Conservation (phyloP, 2,888 invertebrate species). For the Macrophya alboannulata region DNA sequence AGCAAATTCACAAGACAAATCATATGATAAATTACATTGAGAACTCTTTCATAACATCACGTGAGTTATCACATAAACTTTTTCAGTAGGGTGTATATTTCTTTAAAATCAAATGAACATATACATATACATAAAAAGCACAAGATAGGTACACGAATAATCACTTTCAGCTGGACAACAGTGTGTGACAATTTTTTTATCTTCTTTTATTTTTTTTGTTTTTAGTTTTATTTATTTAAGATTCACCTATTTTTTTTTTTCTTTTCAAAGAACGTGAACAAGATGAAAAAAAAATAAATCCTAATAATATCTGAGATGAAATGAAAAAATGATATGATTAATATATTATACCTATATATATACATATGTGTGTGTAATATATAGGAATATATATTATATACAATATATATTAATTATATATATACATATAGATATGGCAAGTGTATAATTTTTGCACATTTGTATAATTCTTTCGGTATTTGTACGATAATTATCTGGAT, state of each 20-base stretch:
- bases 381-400: too few species aligned
- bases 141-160: not conserved
- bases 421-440: not conserved
- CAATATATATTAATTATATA: slow-evolving; percentile 14
- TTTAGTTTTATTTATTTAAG: not conserved
- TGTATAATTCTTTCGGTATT: slow-evolving; percentile 46
- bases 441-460: slow-evolving; percentile 49
- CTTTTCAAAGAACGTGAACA: not conserved
- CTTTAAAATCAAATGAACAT: slow-evolving; percentile 10
- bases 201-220: not conserved
- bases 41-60: too few species aligned
- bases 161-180: not conserved
- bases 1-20: too few species aligned
- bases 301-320: not conserved
- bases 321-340: slow-evolving; percentile 22
- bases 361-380: not conserved
- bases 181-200: not conserved
- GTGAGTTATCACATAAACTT: too few species aligned
- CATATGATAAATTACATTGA: too few species aligned
- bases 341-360: not conserved
- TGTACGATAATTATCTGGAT: slow-evolving; percentile 36
- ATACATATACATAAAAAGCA: not conserved
- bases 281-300: not conserved
- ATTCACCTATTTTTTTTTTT: not conserved
- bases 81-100: slow-evolving; percentile 12